Base-by-base conservation (phyloP, 2,888 invertebrate genomes). In the Hesperia comma region DNA sequence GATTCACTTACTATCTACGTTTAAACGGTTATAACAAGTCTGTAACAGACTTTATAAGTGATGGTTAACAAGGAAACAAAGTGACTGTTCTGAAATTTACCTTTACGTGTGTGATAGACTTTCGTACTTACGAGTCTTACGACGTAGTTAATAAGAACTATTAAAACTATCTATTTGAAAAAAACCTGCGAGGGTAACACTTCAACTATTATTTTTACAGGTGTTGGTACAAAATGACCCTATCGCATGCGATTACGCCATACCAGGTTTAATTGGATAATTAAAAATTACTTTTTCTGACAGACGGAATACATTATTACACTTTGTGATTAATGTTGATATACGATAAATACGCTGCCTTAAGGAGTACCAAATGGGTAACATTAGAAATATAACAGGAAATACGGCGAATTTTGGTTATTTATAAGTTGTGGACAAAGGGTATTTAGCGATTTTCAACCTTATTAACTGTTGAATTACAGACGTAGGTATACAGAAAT, bases 241-340 rank as follows among this genome's bases (percentile, higher is more conserved):
- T 17, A 53, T 40, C 60, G 43, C 71, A 71, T 71, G 71, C 71
- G 68, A 71, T 68, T 66, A 68, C 55, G 55, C 33, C 63, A 66
- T 71, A 68, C 43, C 55, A 54, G 43, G 66, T 53, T 63, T 67
- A 71, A 69, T 71, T 69, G 61, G 67, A 57, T 69, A 68, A 71
- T 69, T 71, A 66, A 61, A 54, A 66, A 61, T 66, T 60, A 66
- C 54, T 55, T 61, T 66, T 66, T 66, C 61, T 66, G 53, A 66
- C 58, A 66, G 15, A 60, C n/a, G 17, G 41, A 4, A 46, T 63
- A 57, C 6, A 46, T 40, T 51, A 26, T 51, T 51, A 21, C 49
- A 19, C 19, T 49, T 19, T 49, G 10, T 49, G 49, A 49, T 17
- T 49, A 19, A 49, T 49, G 49, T 49, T 49, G 49, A 49, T 49